Conservation (phyloP, 2,113 vertebrate species). For the Takifugu bimaculatus region DNA sequence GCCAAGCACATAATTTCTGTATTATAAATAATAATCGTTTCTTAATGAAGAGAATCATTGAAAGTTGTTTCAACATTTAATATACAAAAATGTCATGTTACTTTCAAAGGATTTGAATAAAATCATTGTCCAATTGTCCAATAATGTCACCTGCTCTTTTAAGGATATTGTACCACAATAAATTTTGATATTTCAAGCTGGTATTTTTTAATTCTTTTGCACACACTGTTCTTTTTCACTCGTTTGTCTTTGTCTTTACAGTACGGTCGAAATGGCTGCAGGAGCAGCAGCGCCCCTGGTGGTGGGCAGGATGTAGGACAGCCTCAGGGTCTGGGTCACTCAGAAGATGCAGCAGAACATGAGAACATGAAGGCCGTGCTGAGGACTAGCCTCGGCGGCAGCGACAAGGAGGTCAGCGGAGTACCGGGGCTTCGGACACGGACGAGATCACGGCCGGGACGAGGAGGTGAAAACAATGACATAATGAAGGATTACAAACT, state of each 20-base stretch:
- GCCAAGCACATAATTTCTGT: not conserved
- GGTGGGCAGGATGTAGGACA: slow-evolving; percentile 71
- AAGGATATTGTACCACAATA: too few species aligned
- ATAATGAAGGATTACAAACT: not conserved
- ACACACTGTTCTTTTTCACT: not conserved
- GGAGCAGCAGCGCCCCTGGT: slow-evolving; percentile 59
- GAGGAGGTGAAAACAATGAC: slow-evolving; percentile 71
- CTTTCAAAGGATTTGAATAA: too few species aligned
- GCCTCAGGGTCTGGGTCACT: slow-evolving; percentile 80
- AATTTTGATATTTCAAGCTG: too few species aligned
- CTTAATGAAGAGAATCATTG: too few species aligned
- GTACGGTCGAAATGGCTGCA: slow-evolving; percentile 33
- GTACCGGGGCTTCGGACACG: slow-evolving; percentile 79
- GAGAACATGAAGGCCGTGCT: slow-evolving; percentile 93
- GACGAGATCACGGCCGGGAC: slow-evolving; percentile 78
- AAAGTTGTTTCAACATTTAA: too few species aligned
- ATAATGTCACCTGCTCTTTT: too few species aligned
- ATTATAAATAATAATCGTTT: too few species aligned
- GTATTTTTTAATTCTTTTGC: not conserved
- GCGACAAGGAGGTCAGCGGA: slow-evolving; percentile 68
- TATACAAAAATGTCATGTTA: too few species aligned
- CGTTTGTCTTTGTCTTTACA: slow-evolving; percentile 5
- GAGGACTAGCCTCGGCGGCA: slow-evolving; percentile 70
- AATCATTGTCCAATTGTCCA: too few species aligned
- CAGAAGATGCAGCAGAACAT: slow-evolving; percentile 83